phyloP scores from a whole-genome alignment of 1,140 invertebrate genomes.

The Drosophila pruinosa region DNA sequence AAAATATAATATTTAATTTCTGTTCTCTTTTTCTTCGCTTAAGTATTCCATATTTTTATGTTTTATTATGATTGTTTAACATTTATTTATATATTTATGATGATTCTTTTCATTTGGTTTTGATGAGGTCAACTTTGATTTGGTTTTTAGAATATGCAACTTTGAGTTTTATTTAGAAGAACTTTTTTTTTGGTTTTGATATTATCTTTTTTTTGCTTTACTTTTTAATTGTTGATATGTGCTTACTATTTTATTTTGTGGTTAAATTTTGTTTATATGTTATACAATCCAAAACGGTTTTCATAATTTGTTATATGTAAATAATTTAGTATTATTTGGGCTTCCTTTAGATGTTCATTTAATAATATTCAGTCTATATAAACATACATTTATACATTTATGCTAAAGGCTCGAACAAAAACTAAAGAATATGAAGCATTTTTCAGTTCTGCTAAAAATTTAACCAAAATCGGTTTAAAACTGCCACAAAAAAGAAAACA shows the following conservation, averaged over 20 bases:
- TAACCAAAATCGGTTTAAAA: conserved; percentile 55
- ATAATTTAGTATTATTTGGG: conserved; percentile 26
- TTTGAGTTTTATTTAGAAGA: conserved; percentile 43
- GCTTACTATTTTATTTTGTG: conserved; percentile 63
- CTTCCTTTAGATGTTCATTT: conserved; percentile 54
- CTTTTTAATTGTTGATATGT: conserved; percentile 64
- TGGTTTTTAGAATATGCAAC: conserved; percentile 51
- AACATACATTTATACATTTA: conserved; percentile 79
- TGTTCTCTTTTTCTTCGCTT: conserved; percentile 30
- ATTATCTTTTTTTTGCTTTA: conserved; percentile 1
- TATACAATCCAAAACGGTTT: conserved; percentile 37
- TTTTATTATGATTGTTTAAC: conserved; percentile 65
- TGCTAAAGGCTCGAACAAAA: conserved; percentile 56
- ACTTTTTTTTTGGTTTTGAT: conserved; percentile 23
- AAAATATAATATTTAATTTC: conserved; percentile 74
- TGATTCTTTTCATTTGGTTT: conserved; percentile 26
- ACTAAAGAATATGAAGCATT: conserved; percentile 47
- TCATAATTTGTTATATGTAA: conserved; percentile 15
- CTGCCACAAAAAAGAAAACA: conserved; percentile 32
- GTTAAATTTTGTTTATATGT: conserved; percentile 50
- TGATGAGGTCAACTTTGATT: conserved; percentile 74
- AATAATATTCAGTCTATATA: conserved; percentile 82
- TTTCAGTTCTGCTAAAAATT: conserved; percentile 60
- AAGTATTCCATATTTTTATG: conserved; percentile 28
- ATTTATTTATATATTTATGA: conserved; percentile 48